Base-by-base conservation (phyloP, 1,140 invertebrate species). In the Caligus rogercresseyi region DNA sequence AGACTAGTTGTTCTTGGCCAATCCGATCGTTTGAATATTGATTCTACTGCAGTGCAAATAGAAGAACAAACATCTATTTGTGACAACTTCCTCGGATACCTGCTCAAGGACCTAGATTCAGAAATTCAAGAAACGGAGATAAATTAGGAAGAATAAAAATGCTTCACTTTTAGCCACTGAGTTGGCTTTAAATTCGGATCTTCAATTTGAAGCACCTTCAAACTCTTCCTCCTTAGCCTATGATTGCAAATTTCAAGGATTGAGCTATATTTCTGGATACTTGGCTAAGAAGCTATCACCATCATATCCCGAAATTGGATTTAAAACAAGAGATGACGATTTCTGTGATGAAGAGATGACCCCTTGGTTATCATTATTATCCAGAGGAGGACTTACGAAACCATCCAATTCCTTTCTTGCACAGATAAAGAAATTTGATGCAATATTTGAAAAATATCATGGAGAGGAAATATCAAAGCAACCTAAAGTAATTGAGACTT, bases 1-100 rank as follows among this genome's bases (percentile, higher is more conserved):
- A 1, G 64, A 25, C 13, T 66, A 11, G 1, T 67, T 16, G 0
- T 68, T 19, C 61, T 67, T 18, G 58, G 61, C 3, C 7, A 43
- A 43, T 7, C n/a, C 31, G 31, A 43, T n/a, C 7, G n/a, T 11
- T n/a, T 43, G 7, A 7, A 43, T 43, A 43, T 43, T 43, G 31
- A n/a, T 7, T 43, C 31, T 11, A 43, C 31, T 11, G 7, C 31
- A 43, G 31, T 43, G 7, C 31, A n/a, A 43, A 43, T 63, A 54
- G 56, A 20, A 58, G 4, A 1, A 55, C 1, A 25, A 52, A 57
- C 11, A 26, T n/a, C n/a, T n/a, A n/a, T n/a, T n/a, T n/a, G n/a
- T n/a, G n/a, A n/a, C n/a, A n/a, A n/a, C n/a, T n/a, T n/a, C n/a
- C n/a, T n/a, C n/a, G n/a, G n/a, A n/a, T n/a, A n/a, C n/a, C n/a